phyloP scores from a whole-genome alignment of 2,113 vertebrate species.

The Columbina picui region DNA sequence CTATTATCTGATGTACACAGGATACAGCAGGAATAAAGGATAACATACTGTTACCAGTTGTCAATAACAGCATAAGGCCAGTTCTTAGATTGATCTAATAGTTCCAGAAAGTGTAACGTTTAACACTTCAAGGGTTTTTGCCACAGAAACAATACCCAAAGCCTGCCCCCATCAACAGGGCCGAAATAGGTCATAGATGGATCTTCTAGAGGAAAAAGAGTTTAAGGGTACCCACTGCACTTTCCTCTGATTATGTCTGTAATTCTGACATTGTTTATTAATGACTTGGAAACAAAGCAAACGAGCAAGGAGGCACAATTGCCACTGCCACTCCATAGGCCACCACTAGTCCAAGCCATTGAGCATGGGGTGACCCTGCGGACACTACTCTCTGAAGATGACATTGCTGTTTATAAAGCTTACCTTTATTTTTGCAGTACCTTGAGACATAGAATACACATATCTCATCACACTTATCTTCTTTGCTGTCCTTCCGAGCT shows the following conservation, averaged over 20 bases:
- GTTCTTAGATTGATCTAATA: background rate
- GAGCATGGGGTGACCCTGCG: background rate
- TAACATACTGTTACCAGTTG: background rate
- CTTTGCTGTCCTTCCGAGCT: background rate
- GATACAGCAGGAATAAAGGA: background rate
- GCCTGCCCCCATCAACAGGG: background rate
- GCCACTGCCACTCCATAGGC: background rate
- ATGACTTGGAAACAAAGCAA: background rate
- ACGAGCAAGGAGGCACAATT: background rate
- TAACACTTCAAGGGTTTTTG: background rate
- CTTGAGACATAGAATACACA: conserved; percentile 82
- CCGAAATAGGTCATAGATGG: background rate
- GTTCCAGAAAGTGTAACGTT: background rate
- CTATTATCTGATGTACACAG: background rate
- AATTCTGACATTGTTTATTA: background rate
- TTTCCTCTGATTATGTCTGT: background rate
- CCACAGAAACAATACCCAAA: background rate
- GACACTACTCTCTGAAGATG: background rate
- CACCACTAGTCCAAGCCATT: background rate
- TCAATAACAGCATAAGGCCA: background rate
- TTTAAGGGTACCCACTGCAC: background rate
- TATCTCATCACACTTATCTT: conserved; percentile 79
- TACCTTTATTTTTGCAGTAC: conserved; percentile 82
- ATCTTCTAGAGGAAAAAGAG: background rate
- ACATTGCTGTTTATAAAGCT: background rate